Evolutionary conservation across 2,797 vertebrate genomes (phyloP), one percentile per base, ranked within the genome.

Genomic region (Tragelaphus oryx): DNA sequence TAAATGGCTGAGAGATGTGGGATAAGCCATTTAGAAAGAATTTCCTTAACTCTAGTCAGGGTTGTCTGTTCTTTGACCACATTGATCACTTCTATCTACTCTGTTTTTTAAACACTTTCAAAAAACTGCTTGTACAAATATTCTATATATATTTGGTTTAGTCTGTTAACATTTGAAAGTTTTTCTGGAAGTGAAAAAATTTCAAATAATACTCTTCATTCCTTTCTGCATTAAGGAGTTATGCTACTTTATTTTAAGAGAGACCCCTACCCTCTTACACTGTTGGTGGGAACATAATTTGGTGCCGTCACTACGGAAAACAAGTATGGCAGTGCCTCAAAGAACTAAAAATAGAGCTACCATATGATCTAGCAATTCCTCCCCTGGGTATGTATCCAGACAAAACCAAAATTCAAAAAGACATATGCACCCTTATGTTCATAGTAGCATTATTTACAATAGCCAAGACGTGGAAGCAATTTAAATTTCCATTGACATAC

Each of bases 81-180:
- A 52, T 1, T 74, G 10, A 68, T 55, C 11, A 71, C 13, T 22
- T 76, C 54, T 50, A 33, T 59, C 65, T 85, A 71, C 3, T 65
- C n/a, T 83, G 48, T 41, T 90, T 57, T 79, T 74, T 57, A 14
- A 14, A 50, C 65, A 65, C 2, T 59, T 28, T 62, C n/a, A 24
- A 87, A 30, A n/a, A 89, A 94, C 80, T 76, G 55, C 3, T 68
- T 81, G 3, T 50, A 44, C 1, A 81, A 92, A 74, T 10, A 54
- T 50, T 86, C 8, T 13, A n/a, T 71, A 55, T 9, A 18, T 50
- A 95, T 87, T 65, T 94, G 46, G 8, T 44, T 84, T 93, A 87
- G 17, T 44, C 48, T 96, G 26, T 80, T 86, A 60, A 93, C 20
- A 93, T 48, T 84, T 57, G 37, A 95, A 96, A 89, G 74, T 41